phyloP scores from a whole-genome alignment of 1,140 invertebrate species.

The Steinernema feltiae region DNA sequence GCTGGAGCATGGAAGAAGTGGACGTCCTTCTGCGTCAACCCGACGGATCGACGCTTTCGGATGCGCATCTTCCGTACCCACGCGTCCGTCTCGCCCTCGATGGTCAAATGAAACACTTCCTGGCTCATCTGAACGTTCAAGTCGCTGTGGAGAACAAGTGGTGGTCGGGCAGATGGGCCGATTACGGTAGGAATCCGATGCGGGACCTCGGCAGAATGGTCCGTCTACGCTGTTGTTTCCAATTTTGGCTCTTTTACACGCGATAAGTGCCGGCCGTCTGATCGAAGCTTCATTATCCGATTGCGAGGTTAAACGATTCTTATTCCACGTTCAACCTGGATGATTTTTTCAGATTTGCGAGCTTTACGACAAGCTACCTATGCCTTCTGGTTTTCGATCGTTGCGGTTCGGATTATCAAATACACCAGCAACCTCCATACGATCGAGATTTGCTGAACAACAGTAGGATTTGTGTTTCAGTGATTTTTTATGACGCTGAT shows the following conservation, averaged over 20 bases:
- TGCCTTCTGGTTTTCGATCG: background rate
- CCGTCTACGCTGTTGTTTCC: background rate
- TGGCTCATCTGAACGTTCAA: conserved; percentile 35
- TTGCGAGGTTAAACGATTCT: background rate
- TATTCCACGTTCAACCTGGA: background rate
- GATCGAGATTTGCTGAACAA: background rate
- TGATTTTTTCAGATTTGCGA: background rate
- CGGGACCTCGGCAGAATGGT: background rate
- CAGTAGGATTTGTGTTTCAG: background rate
- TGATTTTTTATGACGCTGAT: too few relatives aligned
- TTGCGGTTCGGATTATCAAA: background rate
- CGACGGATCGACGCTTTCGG: conserved; percentile 10
- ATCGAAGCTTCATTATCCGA: background rate
- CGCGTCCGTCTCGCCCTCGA: conserved; percentile 29
- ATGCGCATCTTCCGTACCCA: conserved; percentile 19
- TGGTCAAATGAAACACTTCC: conserved; percentile 32
- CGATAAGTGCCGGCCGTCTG: background rate
- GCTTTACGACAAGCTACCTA: background rate
- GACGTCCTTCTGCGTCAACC: conserved; percentile 24
- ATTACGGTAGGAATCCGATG: background rate
- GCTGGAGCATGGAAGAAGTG: conserved; percentile 30
- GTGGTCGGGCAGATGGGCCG: conserved; percentile 23
- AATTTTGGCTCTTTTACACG: background rate
- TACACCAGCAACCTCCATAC: background rate
- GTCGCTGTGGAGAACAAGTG: conserved; percentile 14